Conservation (phyloP, 2,797 vertebrate species). For the Cyclura pinguis region DNA sequence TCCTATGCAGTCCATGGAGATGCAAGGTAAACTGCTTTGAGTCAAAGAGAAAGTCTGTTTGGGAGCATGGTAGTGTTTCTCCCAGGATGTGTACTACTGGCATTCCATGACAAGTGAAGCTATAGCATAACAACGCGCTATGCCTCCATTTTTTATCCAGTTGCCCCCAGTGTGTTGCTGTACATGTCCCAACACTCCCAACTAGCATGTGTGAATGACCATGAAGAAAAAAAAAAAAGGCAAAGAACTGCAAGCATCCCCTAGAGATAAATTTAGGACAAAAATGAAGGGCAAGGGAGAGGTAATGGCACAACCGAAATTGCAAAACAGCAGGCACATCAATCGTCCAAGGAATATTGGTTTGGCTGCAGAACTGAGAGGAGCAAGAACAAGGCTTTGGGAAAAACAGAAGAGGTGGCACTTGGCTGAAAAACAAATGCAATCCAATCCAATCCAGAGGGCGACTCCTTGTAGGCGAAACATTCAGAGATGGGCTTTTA, state of each 20-base stretch:
- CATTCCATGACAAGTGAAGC: neutral
- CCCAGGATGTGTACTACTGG: neutral
- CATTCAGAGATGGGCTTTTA: conserved; percentile 11
- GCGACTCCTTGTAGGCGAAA: conserved; percentile 22
- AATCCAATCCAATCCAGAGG: conserved; percentile 3
- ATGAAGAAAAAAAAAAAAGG: conserved; percentile 37
- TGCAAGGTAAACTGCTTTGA: neutral
- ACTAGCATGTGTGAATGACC: conserved; percentile 50
- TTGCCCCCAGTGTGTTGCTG: neutral
- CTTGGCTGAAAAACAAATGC: neutral
- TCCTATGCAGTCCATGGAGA: neutral
- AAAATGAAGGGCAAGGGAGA: conserved; percentile 32
- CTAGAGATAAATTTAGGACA: conserved; percentile 52
- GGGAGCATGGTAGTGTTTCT: neutral
- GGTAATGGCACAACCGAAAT: conserved; percentile 34
- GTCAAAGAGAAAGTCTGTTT: neutral
- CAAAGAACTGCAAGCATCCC: conserved; percentile 39
- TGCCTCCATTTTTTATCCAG: neutral
- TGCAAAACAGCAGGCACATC: conserved; percentile 52
- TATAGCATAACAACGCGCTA: neutral
- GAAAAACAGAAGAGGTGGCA: neutral
- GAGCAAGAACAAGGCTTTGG: conserved; percentile 47
- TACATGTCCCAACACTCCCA: conserved; percentile 18
- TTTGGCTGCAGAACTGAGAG: conserved; percentile 9
- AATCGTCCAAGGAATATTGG: conserved; percentile 45